Evolutionary conservation across 2,888 invertebrate species (phyloP).

Genomic region (Idaea dimidiata): DNA sequence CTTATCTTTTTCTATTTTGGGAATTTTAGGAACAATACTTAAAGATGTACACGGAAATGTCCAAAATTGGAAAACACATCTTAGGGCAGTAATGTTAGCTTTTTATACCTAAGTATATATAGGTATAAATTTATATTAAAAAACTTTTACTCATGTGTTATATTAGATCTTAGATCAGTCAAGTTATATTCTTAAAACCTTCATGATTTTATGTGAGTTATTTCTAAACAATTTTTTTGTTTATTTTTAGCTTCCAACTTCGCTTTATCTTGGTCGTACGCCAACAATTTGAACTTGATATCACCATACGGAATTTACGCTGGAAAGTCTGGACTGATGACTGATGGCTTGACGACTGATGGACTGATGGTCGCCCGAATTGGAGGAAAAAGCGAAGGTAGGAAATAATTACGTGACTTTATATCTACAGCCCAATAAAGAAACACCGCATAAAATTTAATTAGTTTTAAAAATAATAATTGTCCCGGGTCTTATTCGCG

Average conservation of each 20-base stretch:
- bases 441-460: no score
- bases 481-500: no score
- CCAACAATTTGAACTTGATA: conserved; percentile 48
- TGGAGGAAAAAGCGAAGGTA: conserved; percentile 46
- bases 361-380: conserved; percentile 38
- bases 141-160: no score
- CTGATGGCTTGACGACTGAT: conserved; percentile 8
- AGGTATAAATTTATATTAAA: no score
- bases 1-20: no score
- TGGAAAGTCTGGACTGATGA: conserved; percentile 33
- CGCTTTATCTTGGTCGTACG: conserved; percentile 52
- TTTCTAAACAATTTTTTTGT: conserved; percentile 5
- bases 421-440: no score
- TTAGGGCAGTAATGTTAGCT: neutral
- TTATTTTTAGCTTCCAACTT: conserved; percentile 49
- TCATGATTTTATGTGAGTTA: no score
- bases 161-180: no score
- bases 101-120: no score
- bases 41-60: neutral
- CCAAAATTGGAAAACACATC: neutral
- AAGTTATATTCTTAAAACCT: no score
- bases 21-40: no score
- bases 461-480: no score
- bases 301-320: conserved; percentile 42
- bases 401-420: conserved; percentile 10